phyloP scores from a whole-genome alignment of 2,113 vertebrate genomes.

The Leucopternis melanops region DNA sequence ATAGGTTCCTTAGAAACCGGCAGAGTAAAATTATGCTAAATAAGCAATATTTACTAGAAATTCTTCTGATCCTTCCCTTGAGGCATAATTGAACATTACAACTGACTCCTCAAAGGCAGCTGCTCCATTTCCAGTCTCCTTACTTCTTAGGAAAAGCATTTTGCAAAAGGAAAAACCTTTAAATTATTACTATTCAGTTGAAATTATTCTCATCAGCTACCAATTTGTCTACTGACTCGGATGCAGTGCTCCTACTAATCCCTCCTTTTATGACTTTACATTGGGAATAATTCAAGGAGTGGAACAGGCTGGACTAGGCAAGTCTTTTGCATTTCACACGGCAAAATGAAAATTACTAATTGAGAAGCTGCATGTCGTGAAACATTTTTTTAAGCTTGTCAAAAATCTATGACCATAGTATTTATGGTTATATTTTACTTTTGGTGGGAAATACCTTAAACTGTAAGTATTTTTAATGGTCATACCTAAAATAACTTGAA shows the following conservation, averaged over 20 bases:
- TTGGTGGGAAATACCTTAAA: neutral
- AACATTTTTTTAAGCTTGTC: neutral
- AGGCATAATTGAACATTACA: slow-evolving; percentile 2
- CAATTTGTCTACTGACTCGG: neutral
- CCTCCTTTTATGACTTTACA: neutral
- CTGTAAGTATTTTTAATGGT: neutral
- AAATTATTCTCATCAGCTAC: neutral
- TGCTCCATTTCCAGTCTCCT: neutral
- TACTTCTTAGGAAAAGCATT: neutral
- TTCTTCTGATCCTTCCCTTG: slow-evolving; percentile 19
- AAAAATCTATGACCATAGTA: neutral
- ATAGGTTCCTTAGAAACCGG: neutral
- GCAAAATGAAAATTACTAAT: neutral
- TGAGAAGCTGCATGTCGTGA: neutral
- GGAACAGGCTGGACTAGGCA: neutral
- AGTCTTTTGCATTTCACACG: neutral
- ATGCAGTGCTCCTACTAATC: neutral
- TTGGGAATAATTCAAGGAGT: neutral
- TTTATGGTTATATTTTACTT: neutral
- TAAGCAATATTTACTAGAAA: slow-evolving; percentile 44
- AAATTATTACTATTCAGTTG: neutral
- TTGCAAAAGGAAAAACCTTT: neutral
- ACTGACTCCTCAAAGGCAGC: neutral
- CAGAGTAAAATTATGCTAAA: slow-evolving; percentile 17
- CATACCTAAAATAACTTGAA: neutral